Conservation (phyloP, 2,888 invertebrate genomes). For the Pachymerium ferrugineum region DNA sequence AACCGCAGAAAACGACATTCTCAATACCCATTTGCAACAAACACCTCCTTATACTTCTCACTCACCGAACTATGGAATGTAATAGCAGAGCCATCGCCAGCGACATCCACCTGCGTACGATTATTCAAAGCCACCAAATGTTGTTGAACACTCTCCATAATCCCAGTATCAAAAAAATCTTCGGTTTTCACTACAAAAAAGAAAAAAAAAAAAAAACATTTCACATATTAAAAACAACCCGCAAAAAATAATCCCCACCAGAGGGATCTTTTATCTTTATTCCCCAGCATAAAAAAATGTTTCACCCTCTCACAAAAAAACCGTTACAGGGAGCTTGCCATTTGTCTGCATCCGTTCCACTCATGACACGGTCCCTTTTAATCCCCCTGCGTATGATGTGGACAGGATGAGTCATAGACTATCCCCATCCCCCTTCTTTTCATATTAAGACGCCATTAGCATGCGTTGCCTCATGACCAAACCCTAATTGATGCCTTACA, state of each 20-base stretch:
- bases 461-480: conserved; percentile 25
- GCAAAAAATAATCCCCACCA: not conserved
- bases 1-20: not conserved
- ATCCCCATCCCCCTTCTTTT: conserved; percentile 10
- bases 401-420: not conserved
- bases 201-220: not conserved
- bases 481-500: conserved; percentile 27
- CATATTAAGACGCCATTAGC: conserved; percentile 27
- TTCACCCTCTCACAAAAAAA: too few species aligned
- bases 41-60: conserved; percentile 27
- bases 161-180: conserved; percentile 87
- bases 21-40: not conserved
- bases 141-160: conserved; percentile 86
- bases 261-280: too few species aligned
- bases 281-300: too few species aligned
- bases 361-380: conserved; percentile 17
- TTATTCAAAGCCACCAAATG: conserved; percentile 59
- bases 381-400: conserved; percentile 11
- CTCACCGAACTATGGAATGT: conserved; percentile 48
- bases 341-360: too few species aligned
- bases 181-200: conserved; percentile 74
- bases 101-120: conserved; percentile 43
- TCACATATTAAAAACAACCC: not conserved
- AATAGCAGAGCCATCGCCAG: conserved; percentile 43
- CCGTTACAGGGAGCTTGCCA: too few species aligned